These are phyloP conservation scores for Anolis sagrei DNA, from an alignment of 2,113 vertebrate species.

Conservation along the genomic window DNA sequence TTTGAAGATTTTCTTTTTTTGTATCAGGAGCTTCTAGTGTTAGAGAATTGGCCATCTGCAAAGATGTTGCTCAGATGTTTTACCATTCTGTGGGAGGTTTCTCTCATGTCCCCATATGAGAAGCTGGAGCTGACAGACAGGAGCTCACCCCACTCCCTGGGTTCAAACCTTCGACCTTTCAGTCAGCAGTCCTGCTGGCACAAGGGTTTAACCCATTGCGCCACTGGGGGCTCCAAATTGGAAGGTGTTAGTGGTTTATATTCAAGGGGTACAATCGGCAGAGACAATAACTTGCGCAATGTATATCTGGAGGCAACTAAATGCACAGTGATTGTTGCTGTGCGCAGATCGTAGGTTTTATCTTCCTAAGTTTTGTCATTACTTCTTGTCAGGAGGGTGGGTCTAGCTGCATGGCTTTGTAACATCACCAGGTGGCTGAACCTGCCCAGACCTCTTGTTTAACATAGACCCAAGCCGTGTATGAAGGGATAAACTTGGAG, in stretches of 20 bases:
- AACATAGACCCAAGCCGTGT: slow-evolving; percentile 38
- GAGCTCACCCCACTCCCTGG: too few species aligned
- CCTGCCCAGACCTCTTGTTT: slow-evolving; percentile 42
- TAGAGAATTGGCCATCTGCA: too few species aligned
- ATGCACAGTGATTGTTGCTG: background rate
- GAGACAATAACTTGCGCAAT: background rate
- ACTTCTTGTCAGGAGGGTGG: slow-evolving; percentile 60
- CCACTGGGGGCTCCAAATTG: too few species aligned
- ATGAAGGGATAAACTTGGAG: slow-evolving; percentile 44
- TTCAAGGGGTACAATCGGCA: background rate
- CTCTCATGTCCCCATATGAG: too few species aligned
- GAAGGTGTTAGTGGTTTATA: background rate
- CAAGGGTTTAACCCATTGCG: too few species aligned
- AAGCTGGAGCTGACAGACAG: too few species aligned
- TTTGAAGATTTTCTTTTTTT: too few species aligned
- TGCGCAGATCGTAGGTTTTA: background rate
- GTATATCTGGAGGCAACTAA: slow-evolving; percentile 15
- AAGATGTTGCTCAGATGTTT: too few species aligned
- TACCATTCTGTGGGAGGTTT: too few species aligned
- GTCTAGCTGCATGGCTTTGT: slow-evolving; percentile 49
- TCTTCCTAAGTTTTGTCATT: slow-evolving; percentile 51
- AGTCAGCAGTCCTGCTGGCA: too few species aligned
- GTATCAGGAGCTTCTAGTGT: too few species aligned
- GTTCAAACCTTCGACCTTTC: too few species aligned
- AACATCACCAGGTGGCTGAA: slow-evolving; percentile 65